Base-by-base conservation (phyloP, 1,140 invertebrate species). In the Ceratoteleas bidentatus region DNA sequence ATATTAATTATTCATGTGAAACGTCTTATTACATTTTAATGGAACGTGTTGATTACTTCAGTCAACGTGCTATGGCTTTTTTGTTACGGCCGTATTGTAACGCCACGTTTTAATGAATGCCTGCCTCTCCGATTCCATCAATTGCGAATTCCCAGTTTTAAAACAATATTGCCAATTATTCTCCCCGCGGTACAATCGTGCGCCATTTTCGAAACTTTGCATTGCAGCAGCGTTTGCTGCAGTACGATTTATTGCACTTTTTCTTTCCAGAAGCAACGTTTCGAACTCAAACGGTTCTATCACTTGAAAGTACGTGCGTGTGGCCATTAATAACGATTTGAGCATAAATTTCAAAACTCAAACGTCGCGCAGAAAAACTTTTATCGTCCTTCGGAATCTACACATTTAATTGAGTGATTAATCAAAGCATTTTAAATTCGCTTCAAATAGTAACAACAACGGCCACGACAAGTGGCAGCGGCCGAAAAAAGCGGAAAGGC, bases 361-460 rank as follows among this genome's bases (percentile, higher is more conserved):
- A 11, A 40, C 10, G 36, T 11, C 10, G 7, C 10, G 10, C 7
- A 40, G 7, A 8, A 11, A 40, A 40, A 8, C 2, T 40, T 40
- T 40, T 40, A 40, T 40, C 36, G 36, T 40, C 36, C 7, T 40
- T 40, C 36, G 7, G 10, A 40, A 40, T 9, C 7, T 40, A 40
- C 10, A 40, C 7, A 40, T 40, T 57, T 38, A 16, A 58, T 58
- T 58, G 56, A 24, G 14, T 33, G 14, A 57, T 60, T 60, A 60
- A 47, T 45, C 32, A 50, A 36, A 40, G 36, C 10, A 8, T 40
- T 2, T 40, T 2, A 40, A 40, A 40, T 40, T 8, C 36, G 36
- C 7, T 11, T 40, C 10, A 40, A 40, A 40, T 6, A 40, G 10
- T 9, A 40, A 11, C 24, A 24, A 24, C 24, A 24, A 24, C 24